These are phyloP conservation scores for Nipponia nippon DNA, from an alignment of 2,113 vertebrate genomes.

Conservation along the genomic window DNA sequence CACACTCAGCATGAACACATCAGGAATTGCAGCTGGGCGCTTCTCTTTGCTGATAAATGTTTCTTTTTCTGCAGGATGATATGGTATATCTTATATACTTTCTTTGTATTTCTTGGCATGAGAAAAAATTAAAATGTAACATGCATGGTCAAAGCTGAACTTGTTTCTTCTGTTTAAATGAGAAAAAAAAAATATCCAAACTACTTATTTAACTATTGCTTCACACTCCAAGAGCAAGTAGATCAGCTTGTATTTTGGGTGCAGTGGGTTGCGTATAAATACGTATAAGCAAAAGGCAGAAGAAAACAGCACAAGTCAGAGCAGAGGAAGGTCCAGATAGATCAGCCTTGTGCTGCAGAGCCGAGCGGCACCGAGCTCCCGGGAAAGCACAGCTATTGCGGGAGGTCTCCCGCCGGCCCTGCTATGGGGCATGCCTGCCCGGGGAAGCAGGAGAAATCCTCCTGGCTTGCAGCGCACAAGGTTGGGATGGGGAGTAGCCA, in stretches of 20 bases:
- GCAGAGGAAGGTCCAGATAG: background rate
- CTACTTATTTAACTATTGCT: background rate
- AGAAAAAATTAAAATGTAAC: constrained; percentile 90
- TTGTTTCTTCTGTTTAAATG: constrained; percentile 43
- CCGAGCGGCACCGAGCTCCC: background rate
- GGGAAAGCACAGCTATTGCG: rapidly evolving
- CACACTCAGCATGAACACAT: background rate
- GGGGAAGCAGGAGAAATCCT: background rate
- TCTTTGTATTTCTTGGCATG: constrained; percentile 88
- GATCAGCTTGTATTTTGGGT: background rate
- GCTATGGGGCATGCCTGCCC: background rate
- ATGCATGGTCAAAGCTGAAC: constrained; percentile 70
- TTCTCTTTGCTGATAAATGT: background rate
- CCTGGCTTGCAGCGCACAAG: background rate
- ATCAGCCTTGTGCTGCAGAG: background rate
- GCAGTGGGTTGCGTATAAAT: background rate
- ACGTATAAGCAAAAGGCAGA: background rate
- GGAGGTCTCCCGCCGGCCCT: background rate
- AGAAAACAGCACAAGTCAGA: background rate
- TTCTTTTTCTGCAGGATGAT: constrained; percentile 52
- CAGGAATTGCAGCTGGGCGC: background rate
- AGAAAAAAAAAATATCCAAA: background rate
- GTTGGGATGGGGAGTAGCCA: background rate
- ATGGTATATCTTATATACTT: constrained; percentile 67
- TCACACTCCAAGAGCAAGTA: background rate